A percentile compares a stretch with the other conserved stretches of the same genome.
Conservation (phyloP, 2,113 vertebrate genomes). For the Hippocampus barbouri region DNA sequence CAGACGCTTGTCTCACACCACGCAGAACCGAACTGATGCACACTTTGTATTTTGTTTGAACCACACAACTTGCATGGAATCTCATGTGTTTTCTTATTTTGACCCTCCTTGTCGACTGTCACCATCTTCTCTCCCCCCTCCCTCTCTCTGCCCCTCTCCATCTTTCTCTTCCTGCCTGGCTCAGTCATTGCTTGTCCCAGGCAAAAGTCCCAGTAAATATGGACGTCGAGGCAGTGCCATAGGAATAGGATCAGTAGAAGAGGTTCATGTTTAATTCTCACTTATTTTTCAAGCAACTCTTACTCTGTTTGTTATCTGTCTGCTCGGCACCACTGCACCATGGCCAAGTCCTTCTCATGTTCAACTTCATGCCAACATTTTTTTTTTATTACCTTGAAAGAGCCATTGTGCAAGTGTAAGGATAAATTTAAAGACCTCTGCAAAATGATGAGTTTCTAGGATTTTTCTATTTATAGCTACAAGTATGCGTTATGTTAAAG, state of each 20-base stretch:
- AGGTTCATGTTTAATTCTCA: slow-evolving; percentile 84
- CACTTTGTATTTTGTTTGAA: slow-evolving; percentile 54
- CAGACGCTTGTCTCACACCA: slow-evolving; percentile 49
- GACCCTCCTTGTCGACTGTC: slow-evolving; percentile 23
- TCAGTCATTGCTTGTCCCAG: slow-evolving; percentile 97
- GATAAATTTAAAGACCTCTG: neutral
- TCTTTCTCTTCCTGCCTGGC: slow-evolving; percentile 48
- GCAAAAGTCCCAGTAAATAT: slow-evolving; percentile 91
- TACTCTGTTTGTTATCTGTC: slow-evolving; percentile 35
- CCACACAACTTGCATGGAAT: slow-evolving; percentile 65
- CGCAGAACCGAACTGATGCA: slow-evolving; percentile 35
- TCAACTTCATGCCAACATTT: neutral
- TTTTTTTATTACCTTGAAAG: neutral
- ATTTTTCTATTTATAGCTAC: no score
- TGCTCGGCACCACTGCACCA: slow-evolving; percentile 48
- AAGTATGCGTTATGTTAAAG: neutral
- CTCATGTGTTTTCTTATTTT: slow-evolving; percentile 59
- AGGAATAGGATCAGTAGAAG: slow-evolving; percentile 99
- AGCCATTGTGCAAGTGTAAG: neutral
- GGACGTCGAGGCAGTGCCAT: slow-evolving; percentile 98
- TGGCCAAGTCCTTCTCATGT: neutral
- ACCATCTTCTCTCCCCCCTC: slow-evolving; percentile 28
- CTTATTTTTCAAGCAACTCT: slow-evolving; percentile 40
- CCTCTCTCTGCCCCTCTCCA: slow-evolving; percentile 25
- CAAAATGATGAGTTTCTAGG: neutral